Evolutionary conservation across 2,113 vertebrate genomes (phyloP), one percentile per base, ranked within the genome.

Genomic region (Apeltes quadracus): DNA sequence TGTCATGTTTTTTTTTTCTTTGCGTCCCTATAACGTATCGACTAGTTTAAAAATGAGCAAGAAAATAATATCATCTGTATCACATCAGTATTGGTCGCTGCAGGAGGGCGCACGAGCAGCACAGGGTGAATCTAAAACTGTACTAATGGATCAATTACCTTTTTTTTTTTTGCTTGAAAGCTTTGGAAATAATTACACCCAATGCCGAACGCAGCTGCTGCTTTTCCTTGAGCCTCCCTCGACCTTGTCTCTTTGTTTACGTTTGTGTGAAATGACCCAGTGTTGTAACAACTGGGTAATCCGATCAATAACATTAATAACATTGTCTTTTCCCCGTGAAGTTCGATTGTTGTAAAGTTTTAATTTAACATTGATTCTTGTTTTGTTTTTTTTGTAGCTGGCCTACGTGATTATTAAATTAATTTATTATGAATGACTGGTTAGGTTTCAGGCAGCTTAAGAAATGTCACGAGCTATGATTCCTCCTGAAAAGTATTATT

Each of bases 371-470:
- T 75, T 64, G 68, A 82, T 91, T 23, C 61, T 83, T 66, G 63
- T 55, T 61, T 75, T 88, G 43, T 74, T 50, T 75, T 87, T 92
- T 92, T 94, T 95, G 97, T 99, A 98, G 97, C 97, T 96, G 97
- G 97, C 94, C 97, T 99, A 98, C 97, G 96, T 87, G 80, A 93
- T 94, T 83, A 93, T 93, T 85, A 72, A 76, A 91, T 95, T 98
- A 97, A 97, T 95, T 97, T 98, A 98, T 98, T 93, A 87, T 90
- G 87, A 94, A 95, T 90, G 90, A 94, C 88, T 93, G 92, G 89
- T 91, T 38, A 93, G 88, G 93, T 92, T 72, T 87, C 90, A 91
- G 91, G 94, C 93, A 94, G 93, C 90, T 93, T 92, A 92, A 76
- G 64, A 84, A 77, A 79, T 75, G 46, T 89, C 53, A 54, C 59